A percentile compares a stretch with the other conserved stretches of the same genome.
These are phyloP conservation scores for human DNA, from an alignment of 2,113 vertebrate genomes.

Conservation along the genomic window DNA sequence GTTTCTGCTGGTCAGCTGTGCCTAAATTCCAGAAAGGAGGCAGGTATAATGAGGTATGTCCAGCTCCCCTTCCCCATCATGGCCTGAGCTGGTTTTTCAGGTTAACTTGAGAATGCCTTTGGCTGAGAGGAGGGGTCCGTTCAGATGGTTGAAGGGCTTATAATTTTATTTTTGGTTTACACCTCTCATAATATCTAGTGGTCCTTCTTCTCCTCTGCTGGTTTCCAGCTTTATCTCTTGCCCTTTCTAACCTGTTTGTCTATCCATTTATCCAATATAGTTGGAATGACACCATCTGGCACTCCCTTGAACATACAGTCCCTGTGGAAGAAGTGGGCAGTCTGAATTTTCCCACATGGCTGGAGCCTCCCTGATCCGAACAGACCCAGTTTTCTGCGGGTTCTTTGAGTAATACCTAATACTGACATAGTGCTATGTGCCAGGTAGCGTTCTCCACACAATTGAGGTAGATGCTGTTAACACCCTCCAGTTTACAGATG, in stretches of 20 bases:
- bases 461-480: not conserved
- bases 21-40: too few species aligned
- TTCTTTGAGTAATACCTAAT: not conserved
- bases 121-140: too few species aligned
- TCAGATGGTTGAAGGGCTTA: too few species aligned
- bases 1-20: too few species aligned
- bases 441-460: not conserved
- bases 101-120: too few species aligned
- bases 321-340: accelerated
- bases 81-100: too few species aligned
- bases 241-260: not conserved
- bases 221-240: not conserved
- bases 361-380: not conserved
- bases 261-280: accelerated
- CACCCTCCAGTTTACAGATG: not conserved
- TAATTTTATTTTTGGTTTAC: too few species aligned
- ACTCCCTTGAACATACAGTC: not conserved
- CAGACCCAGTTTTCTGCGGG: accelerated
- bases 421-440: not conserved
- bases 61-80: too few species aligned
- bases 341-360: not conserved
- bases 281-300: not conserved
- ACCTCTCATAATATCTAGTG: not conserved
- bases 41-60: too few species aligned
- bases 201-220: not conserved